These are phyloP conservation scores for Ostrea edulis DNA, from an alignment of 1,140 invertebrate genomes.

Conservation along the genomic window DNA sequence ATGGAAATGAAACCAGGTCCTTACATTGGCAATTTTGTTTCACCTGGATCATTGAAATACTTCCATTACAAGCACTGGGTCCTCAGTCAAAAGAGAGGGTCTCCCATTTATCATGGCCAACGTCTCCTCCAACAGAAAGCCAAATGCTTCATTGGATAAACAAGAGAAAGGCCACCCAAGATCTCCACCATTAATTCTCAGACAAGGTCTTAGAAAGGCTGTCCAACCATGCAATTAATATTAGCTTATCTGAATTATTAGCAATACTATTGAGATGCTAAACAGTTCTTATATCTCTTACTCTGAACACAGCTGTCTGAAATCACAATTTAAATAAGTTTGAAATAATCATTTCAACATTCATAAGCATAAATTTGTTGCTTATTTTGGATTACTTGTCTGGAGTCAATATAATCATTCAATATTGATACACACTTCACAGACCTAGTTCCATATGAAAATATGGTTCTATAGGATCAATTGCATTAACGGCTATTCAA, in stretches of 20 bases:
- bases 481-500: neutral
- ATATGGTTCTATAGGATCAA: neutral
- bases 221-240: constrained; percentile 22
- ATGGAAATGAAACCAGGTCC: constrained; percentile 36
- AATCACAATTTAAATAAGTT: constrained; percentile 12
- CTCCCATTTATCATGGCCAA: constrained; percentile 28
- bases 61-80: constrained; percentile 14
- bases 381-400: neutral
- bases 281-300: constrained; percentile 5
- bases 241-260: constrained; percentile 29
- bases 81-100: neutral
- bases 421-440: neutral
- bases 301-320: constrained; percentile 19
- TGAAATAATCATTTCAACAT: constrained; percentile 12
- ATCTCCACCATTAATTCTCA: constrained; percentile 28
- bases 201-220: neutral
- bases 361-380: neutral
- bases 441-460: neutral
- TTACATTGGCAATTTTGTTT: constrained; percentile 25
- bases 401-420: neutral
- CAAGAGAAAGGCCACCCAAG: constrained; percentile 28
- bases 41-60: constrained; percentile 36
- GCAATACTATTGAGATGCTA: neutral
- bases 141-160: constrained; percentile 39
- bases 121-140: constrained; percentile 21